Evolutionary conservation across 2,113 vertebrate species (phyloP).

Genomic region (Hystrix cristata): DNA sequence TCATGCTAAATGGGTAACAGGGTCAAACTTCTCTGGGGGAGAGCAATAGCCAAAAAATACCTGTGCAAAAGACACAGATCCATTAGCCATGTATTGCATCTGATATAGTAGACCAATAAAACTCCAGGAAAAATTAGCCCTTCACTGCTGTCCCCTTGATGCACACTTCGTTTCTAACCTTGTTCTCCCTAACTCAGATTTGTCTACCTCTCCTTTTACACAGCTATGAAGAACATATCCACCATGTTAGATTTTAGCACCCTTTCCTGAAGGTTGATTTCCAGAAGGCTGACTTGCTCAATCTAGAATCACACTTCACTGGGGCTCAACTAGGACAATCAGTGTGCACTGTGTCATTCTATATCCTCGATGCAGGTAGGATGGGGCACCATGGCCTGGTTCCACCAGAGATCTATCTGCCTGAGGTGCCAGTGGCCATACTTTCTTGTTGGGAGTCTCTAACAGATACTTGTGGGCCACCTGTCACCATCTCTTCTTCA

Average conservation of each 20-base stretch:
- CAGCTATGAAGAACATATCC: not conserved
- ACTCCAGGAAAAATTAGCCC: not conserved
- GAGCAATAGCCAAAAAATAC: not conserved
- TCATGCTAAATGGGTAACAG: not conserved
- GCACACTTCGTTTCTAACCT: not conserved
- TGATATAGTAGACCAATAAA: not conserved
- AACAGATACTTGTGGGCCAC: not conserved
- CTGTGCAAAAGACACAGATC: not conserved
- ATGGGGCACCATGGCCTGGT: not conserved
- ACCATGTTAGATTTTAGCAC: not conserved
- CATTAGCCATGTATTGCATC: not conserved
- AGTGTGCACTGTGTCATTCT: not conserved
- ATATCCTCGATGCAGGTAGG: rapidly evolving
- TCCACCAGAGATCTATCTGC: not conserved
- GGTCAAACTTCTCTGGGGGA: not conserved
- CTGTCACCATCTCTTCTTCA: not conserved
- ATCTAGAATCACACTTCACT: not conserved
- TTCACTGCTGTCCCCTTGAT: not conserved
- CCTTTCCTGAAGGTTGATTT: not conserved
- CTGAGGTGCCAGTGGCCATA: not conserved
- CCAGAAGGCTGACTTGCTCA: not conserved
- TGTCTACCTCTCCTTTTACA: not conserved
- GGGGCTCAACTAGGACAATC: not conserved
- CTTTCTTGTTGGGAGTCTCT: not conserved
- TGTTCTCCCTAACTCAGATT: not conserved